phyloP scores from a whole-genome alignment of 2,797 vertebrate species.

The Aplochiton taeniatus region DNA sequence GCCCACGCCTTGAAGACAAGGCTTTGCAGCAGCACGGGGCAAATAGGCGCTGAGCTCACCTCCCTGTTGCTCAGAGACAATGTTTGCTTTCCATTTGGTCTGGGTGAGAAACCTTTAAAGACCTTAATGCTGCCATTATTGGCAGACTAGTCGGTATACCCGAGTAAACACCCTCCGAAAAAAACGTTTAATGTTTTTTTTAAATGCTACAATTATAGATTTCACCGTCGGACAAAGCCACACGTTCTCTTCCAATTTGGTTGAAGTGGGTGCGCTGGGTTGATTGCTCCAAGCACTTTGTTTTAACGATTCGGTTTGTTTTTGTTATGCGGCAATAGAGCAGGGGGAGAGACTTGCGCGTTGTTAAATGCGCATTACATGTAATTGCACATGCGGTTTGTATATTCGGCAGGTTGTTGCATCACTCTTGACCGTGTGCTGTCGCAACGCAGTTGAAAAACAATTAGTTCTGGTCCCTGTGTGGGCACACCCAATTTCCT shows the following conservation, averaged over 20 bases:
- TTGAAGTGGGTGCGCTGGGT: constrained; percentile 54
- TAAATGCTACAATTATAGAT: constrained; percentile 42
- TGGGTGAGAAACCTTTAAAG: constrained; percentile 56
- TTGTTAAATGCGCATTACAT: constrained; percentile 32
- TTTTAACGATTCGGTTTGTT: constrained; percentile 59
- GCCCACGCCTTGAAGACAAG: constrained; percentile 35
- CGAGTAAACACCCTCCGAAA: constrained; percentile 47
- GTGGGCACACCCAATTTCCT: constrained; percentile 44
- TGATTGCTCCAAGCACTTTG: constrained; percentile 55
- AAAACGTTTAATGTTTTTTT: constrained; percentile 45
- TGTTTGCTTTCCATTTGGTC: constrained; percentile 50
- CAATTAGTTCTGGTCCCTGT: constrained; percentile 30
- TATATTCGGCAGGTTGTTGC: constrained; percentile 43
- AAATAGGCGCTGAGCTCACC: constrained; percentile 41
- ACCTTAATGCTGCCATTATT: constrained; percentile 47
- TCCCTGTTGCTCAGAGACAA: constrained; percentile 44
- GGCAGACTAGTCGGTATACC: constrained; percentile 40
- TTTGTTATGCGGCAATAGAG: constrained; percentile 27
- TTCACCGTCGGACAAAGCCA: constrained; percentile 46
- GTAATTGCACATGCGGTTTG: constrained; percentile 48
- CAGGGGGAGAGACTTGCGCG: constrained; percentile 14
- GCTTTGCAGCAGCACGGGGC: constrained; percentile 41
- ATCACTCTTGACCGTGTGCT: constrained; percentile 36
- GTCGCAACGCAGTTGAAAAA: constrained; percentile 41
- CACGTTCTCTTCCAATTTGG: constrained; percentile 45